These are phyloP conservation scores for Drosophila maculinotata DNA, from an alignment of 2,888 invertebrate genomes.

Conservation along the genomic window DNA sequence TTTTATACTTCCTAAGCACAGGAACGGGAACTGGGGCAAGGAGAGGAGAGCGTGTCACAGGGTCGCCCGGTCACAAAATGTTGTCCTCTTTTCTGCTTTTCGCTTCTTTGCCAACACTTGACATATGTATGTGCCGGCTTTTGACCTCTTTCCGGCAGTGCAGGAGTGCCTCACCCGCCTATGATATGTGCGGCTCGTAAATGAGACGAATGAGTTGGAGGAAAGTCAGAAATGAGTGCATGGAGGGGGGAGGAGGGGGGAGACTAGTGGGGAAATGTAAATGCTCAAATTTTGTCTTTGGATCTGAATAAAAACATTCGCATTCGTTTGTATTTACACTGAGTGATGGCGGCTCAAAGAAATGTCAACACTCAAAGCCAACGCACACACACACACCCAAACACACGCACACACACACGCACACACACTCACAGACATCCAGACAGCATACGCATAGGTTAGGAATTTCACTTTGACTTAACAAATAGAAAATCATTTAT, in stretches of 20 bases:
- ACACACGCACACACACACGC: too few relatives aligned
- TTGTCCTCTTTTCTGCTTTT: slow-evolving; percentile 40
- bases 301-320: slow-evolving; percentile 25
- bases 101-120: slow-evolving; percentile 73
- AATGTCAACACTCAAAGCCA: slow-evolving; percentile 76
- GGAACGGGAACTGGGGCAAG: slow-evolving; percentile 1
- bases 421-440: slow-evolving; percentile 33
- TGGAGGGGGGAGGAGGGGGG: slow-evolving; percentile 21
- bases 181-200: slow-evolving; percentile 58
- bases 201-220: slow-evolving; percentile 54
- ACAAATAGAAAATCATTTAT: slow-evolving; percentile 81
- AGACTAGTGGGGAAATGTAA: slow-evolving; percentile 66
- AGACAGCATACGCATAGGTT: slow-evolving; percentile 24
- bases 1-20: slow-evolving; percentile 61
- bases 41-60: slow-evolving; percentile 34
- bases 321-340: slow-evolving; percentile 50
- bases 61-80: slow-evolving; percentile 44
- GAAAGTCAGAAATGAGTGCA: too few relatives aligned
- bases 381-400: slow-evolving; percentile 31
- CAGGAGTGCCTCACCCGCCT: slow-evolving; percentile 33
- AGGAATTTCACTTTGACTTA: slow-evolving; percentile 72
- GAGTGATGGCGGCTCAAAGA: slow-evolving; percentile 79
- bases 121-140: slow-evolving; percentile 81
- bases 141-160: slow-evolving; percentile 76
- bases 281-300: slow-evolving; percentile 66